phyloP scores from a whole-genome alignment of 2,113 vertebrate genomes.

The Anser brachyrhynchus region DNA sequence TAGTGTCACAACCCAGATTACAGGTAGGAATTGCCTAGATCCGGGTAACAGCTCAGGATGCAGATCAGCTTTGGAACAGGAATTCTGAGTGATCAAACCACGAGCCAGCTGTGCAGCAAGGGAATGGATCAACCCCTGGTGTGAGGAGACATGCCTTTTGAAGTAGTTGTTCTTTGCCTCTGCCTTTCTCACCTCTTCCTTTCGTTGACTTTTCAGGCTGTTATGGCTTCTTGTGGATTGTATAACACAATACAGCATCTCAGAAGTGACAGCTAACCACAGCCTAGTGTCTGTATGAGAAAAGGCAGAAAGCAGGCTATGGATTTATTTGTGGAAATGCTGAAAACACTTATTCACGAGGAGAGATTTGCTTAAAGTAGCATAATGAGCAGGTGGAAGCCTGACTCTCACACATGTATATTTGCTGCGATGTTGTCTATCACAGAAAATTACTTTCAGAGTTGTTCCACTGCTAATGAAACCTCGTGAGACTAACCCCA shows the following conservation, averaged over 20 bases:
- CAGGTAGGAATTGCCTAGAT: not conserved
- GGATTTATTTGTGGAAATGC: not conserved
- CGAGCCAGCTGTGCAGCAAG: not conserved
- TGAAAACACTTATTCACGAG: not conserved
- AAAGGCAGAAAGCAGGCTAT: not conserved
- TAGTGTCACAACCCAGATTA: accelerated
- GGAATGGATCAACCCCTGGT: not conserved
- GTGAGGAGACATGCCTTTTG: not conserved
- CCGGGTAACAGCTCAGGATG: not conserved
- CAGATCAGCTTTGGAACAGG: not conserved
- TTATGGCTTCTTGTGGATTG: not conserved
- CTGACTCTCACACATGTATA: not conserved
- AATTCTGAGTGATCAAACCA: not conserved
- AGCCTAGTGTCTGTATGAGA: not conserved
- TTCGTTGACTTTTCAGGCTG: not conserved
- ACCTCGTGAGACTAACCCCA: not conserved
- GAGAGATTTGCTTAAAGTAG: not conserved
- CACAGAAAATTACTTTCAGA: not conserved
- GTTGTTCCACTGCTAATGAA: slow-evolving; percentile 5
- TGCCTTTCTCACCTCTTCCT: not conserved
- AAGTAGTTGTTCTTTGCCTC: not conserved
- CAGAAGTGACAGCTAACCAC: not conserved
- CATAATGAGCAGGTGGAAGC: not conserved
- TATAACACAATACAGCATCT: not conserved
- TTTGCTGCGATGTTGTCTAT: not conserved